phyloP scores from a whole-genome alignment of 92 coral and sea anemone species.

The Ricordea florida region DNA sequence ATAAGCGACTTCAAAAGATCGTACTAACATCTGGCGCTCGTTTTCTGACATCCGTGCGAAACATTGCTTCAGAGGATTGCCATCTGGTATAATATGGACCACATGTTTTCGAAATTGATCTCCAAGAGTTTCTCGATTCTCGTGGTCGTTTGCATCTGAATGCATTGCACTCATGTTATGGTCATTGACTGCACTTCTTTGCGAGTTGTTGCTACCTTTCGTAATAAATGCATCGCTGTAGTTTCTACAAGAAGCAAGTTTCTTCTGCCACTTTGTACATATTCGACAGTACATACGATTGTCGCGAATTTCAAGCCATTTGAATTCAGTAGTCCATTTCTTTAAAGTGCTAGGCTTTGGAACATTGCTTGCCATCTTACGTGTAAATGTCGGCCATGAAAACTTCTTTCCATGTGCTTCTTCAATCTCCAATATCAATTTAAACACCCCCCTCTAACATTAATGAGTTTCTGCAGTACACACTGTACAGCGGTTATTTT shows the following conservation, averaged over 20 bases:
- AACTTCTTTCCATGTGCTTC: conserved; percentile 4
- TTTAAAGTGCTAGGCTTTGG: neutral
- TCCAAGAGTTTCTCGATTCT: conserved; percentile 41
- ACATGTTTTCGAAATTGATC: conserved; percentile 22
- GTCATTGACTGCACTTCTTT: conserved; percentile 26
- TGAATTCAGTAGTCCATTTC: neutral
- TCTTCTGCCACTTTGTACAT: conserved; percentile 2
- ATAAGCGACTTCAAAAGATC: too few relatives aligned
- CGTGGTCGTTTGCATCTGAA: conserved; percentile 32
- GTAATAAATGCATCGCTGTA: conserved; percentile 31
- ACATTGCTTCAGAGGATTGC: too few relatives aligned
- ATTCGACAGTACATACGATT: too few relatives aligned
- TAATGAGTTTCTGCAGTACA: too few relatives aligned
- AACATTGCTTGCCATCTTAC: conserved; percentile 1
- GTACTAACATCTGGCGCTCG: too few relatives aligned
- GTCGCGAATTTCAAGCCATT: too few relatives aligned
- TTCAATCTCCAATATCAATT: neutral
- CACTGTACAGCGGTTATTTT: too few relatives aligned
- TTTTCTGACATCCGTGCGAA: too few relatives aligned
- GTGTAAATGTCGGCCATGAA: conserved; percentile 2
- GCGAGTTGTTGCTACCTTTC: conserved; percentile 43
- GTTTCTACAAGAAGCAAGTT: conserved; percentile 10
- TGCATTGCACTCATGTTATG: conserved; percentile 37
- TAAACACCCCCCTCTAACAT: conserved; percentile 1
- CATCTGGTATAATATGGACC: neutral